Evolutionary conservation across 2,888 invertebrate genomes (phyloP).

Genomic region (Lutraria lutraria): DNA sequence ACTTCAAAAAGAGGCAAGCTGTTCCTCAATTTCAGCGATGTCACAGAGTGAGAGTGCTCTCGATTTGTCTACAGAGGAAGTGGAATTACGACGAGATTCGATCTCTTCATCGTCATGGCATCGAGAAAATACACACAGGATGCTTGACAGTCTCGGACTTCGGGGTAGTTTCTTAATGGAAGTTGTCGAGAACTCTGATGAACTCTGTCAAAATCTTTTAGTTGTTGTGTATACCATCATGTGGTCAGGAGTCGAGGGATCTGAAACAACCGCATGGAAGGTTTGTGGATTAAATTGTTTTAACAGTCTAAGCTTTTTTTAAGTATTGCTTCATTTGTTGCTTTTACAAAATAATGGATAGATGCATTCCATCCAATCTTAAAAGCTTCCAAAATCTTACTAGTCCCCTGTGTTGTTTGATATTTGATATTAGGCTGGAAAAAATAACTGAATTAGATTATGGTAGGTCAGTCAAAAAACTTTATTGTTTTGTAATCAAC

Average conservation of each 20-base stretch:
- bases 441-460: too few species aligned
- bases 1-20: slow-evolving; percentile 47
- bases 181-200: slow-evolving; percentile 87
- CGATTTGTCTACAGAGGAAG: slow-evolving; percentile 44
- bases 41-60: slow-evolving; percentile 67
- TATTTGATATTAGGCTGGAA: too few species aligned
- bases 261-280: slow-evolving; percentile 89
- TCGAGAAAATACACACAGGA: slow-evolving; percentile 67
- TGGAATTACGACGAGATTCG: slow-evolving; percentile 54
- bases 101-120: slow-evolving; percentile 48
- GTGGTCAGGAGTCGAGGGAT: slow-evolving; percentile 89
- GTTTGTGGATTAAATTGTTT: slow-evolving; percentile 74
- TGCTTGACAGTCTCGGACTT: slow-evolving; percentile 78
- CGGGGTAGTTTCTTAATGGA: slow-evolving; percentile 76
- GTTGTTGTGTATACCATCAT: slow-evolving; percentile 89
- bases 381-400: too few species aligned
- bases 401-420: too few species aligned
- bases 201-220: slow-evolving; percentile 89
- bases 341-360: too few species aligned
- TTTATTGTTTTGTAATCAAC: too few species aligned
- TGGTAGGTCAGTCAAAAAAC: too few species aligned
- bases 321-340: too few species aligned
- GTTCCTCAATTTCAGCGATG: slow-evolving; percentile 59
- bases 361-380: too few species aligned
- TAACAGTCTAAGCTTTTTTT: too few species aligned